Percentiles rank a stretch among this genome's conserved stretches.
Evolutionary conservation across 2,113 vertebrate genomes (phyloP).

Genomic region (Bos javanicus): DNA sequence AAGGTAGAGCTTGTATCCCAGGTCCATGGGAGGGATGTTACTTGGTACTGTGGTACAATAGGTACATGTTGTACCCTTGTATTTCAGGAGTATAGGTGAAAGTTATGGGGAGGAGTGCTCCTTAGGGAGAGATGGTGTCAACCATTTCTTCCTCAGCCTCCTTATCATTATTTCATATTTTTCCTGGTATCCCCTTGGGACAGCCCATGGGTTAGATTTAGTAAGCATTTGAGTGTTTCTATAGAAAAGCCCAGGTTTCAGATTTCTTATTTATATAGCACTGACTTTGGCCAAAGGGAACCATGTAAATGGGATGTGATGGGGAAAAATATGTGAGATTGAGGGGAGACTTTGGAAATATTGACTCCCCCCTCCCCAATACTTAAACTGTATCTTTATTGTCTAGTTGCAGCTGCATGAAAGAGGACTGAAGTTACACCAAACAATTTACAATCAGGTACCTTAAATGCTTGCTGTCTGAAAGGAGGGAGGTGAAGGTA

Average conservation of each 20-base stretch:
- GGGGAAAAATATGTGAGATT: background rate
- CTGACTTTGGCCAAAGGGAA: background rate
- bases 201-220: background rate
- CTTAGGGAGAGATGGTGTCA: background rate
- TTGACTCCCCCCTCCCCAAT: background rate
- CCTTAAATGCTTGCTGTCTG: background rate
- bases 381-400: background rate
- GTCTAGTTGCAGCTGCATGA: conserved; percentile 94
- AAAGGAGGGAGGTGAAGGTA: background rate
- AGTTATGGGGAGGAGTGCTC: background rate
- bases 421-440: conserved; percentile 94
- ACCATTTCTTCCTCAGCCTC: background rate
- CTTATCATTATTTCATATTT: conserved; percentile 4
- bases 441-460: conserved; percentile 92
- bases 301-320: background rate
- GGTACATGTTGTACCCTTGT: background rate
- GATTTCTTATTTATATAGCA: background rate
- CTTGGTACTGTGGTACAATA: background rate
- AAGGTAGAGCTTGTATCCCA: background rate
- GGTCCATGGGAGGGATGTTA: background rate
- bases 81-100: background rate
- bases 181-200: background rate
- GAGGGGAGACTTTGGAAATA: background rate
- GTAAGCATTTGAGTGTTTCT: background rate
- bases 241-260: background rate